Conservation (phyloP, 2,113 vertebrate genomes). For the Apodemus speciosus region DNA sequence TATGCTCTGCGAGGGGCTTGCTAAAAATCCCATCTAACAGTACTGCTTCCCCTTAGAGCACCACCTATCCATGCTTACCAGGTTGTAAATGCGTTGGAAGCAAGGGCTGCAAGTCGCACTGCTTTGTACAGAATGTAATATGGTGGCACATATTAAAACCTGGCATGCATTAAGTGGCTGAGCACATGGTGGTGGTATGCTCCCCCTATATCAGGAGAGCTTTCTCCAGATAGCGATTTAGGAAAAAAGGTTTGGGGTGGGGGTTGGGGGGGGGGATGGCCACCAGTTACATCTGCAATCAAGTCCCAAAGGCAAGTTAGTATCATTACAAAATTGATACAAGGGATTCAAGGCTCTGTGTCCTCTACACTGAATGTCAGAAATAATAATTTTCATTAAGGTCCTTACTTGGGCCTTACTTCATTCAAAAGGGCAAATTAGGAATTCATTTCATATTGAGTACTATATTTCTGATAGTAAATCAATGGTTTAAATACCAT, state of each 20-base stretch:
- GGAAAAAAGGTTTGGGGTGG: constrained; percentile 7
- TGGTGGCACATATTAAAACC: not conserved
- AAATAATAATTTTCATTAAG: constrained; percentile 39
- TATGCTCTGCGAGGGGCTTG: not conserved
- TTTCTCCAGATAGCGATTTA: constrained; percentile 7
- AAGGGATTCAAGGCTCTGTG: constrained; percentile 37
- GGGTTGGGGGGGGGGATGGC: not conserved
- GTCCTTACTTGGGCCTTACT: not conserved
- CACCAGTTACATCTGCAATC: constrained; percentile 21
- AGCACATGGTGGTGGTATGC: not conserved
- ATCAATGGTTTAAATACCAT: not conserved
- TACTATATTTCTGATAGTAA: constrained; percentile 15
- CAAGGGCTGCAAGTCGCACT: not conserved
- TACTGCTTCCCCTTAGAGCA: not conserved
- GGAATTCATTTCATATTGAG: constrained; percentile 13
- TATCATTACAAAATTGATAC: not conserved
- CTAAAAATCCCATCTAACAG: not conserved
- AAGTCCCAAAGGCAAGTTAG: constrained; percentile 15
- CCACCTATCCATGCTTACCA: not conserved
- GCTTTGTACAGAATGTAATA: not conserved
- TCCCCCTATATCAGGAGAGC: not conserved
- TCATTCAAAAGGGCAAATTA: not conserved
- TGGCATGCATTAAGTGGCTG: constrained; percentile 11
- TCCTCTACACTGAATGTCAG: not conserved
- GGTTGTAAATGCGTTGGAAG: not conserved